phyloP scores from a whole-genome alignment of 2,888 invertebrate genomes.

The Horisme vitalbata region DNA sequence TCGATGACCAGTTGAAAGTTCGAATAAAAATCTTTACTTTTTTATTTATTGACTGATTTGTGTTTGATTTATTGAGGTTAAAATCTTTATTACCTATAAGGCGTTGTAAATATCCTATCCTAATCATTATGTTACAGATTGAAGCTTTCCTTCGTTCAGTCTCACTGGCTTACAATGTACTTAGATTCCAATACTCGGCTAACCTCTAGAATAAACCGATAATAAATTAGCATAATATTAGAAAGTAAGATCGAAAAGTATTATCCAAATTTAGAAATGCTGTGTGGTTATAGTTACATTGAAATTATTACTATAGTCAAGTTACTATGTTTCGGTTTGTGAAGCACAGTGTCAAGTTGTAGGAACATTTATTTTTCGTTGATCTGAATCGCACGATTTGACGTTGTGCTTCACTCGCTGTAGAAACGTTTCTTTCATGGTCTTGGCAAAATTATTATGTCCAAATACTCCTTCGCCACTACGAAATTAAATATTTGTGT shows the following conservation, averaged over 20 bases:
- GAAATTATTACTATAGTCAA: conserved; percentile 55
- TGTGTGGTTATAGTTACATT: conserved; percentile 63
- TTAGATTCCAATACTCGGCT: conserved; percentile 64
- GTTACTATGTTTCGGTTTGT: conserved; percentile 44
- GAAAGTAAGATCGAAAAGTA: conserved; percentile 76
- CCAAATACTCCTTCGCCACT: conserved; percentile 40
- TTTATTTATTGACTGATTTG: background rate
- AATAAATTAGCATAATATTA: conserved; percentile 76
- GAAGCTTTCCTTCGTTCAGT: conserved; percentile 11
- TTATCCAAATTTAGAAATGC: conserved; percentile 79
- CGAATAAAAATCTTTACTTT: background rate
- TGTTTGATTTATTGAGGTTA: conserved; percentile 38
- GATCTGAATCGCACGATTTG: conserved; percentile 40
- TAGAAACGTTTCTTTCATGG: conserved; percentile 34
- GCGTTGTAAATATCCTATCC: conserved; percentile 71
- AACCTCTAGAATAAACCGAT: conserved; percentile 71
- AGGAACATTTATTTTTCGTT: conserved; percentile 37
- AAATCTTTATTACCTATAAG: conserved; percentile 34
- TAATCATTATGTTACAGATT: conserved; percentile 38
- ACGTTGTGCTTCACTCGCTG: conserved; percentile 45
- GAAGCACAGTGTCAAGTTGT: conserved; percentile 46
- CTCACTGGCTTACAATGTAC: conserved; percentile 58
- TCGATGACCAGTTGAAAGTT: too few species aligned
- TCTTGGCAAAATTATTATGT: conserved; percentile 41
- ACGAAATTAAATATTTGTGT: conserved; percentile 40